Evolutionary conservation across 2,888 invertebrate genomes (phyloP).

Genomic region (Philopedon plagiatum): DNA sequence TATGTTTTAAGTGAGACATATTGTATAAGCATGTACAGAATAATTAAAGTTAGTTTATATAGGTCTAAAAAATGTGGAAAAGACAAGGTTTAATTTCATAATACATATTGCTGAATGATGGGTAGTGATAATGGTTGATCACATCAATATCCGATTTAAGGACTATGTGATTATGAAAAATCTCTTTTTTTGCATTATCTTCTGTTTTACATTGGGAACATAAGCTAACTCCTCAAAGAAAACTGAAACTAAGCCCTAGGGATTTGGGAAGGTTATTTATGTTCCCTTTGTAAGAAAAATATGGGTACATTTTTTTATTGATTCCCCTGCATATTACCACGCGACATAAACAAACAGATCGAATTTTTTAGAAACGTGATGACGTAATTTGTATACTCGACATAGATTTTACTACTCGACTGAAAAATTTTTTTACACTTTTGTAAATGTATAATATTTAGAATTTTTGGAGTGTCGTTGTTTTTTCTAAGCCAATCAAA

Average conservation of each 20-base stretch:
- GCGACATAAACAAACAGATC: slow-evolving; percentile 21
- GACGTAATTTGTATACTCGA: slow-evolving; percentile 43
- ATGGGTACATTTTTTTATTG: slow-evolving; percentile 29
- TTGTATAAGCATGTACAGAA: slow-evolving; percentile 44
- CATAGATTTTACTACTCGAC: slow-evolving; percentile 55
- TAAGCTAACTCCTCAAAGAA: not conserved
- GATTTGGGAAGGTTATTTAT: not conserved
- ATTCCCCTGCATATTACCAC: slow-evolving; percentile 21
- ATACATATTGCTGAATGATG: too few relatives aligned
- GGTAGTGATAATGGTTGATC: too few relatives aligned
- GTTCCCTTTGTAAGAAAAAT: not conserved
- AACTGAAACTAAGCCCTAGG: too few relatives aligned
- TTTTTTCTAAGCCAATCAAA: slow-evolving; percentile 66
- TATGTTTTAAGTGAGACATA: slow-evolving; percentile 29
- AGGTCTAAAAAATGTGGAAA: slow-evolving; percentile 7
- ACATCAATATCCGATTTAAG: too few relatives aligned
- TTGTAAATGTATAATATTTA: slow-evolving; percentile 60
- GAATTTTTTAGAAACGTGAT: slow-evolving; percentile 29
- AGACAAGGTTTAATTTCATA: too few relatives aligned
- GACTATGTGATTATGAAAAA: too few relatives aligned
- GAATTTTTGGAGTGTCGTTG: slow-evolving; percentile 65
- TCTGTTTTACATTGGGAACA: not conserved
- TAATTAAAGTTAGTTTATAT: slow-evolving; percentile 27
- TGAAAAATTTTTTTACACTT: slow-evolving; percentile 64
- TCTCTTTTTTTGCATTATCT: not conserved